Evolutionary conservation across 92 coral and sea anemone species (phyloP).

Genomic region (Phenganax marumi): DNA sequence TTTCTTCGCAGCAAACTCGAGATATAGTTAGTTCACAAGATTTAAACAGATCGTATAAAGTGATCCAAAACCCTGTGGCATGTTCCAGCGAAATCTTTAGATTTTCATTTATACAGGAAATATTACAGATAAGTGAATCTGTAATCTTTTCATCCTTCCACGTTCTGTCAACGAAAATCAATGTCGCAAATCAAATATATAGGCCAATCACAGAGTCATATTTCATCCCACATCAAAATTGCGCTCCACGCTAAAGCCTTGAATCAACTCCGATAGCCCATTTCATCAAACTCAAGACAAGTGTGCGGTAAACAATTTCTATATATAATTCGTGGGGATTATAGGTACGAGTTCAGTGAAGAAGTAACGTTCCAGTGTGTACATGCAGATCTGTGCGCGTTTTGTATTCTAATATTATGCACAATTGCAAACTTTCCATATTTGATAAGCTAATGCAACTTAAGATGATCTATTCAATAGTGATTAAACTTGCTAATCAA

Average conservation of each 20-base stretch:
- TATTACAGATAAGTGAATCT: background rate
- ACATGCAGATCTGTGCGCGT: too few species aligned
- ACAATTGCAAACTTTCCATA: background rate
- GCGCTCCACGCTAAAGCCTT: background rate
- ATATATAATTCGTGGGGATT: background rate
- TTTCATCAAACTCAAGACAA: background rate
- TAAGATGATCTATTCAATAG: background rate
- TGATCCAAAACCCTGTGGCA: background rate
- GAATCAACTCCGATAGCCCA: slow-evolving; percentile 11
- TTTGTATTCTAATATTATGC: too few species aligned
- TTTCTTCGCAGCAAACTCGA: too few species aligned
- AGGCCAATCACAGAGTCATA: slow-evolving; percentile 13
- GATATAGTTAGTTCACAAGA: too few species aligned
- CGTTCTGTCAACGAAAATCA: background rate
- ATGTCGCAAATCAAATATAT: slow-evolving; percentile 3
- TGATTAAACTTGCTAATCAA: slow-evolving; percentile 7
- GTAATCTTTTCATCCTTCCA: slow-evolving; percentile 33
- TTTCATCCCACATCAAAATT: background rate
- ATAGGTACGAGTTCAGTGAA: background rate
- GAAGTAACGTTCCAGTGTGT: too few species aligned
- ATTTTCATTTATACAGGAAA: background rate
- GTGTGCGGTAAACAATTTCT: slow-evolving; percentile 8
- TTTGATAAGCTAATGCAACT: slow-evolving; percentile 6
- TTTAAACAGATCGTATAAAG: background rate
- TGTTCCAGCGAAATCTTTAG: background rate